These are phyloP conservation scores for Clarias platycephalus DNA, from an alignment of 2,797 vertebrate genomes.

Conservation along the genomic window DNA sequence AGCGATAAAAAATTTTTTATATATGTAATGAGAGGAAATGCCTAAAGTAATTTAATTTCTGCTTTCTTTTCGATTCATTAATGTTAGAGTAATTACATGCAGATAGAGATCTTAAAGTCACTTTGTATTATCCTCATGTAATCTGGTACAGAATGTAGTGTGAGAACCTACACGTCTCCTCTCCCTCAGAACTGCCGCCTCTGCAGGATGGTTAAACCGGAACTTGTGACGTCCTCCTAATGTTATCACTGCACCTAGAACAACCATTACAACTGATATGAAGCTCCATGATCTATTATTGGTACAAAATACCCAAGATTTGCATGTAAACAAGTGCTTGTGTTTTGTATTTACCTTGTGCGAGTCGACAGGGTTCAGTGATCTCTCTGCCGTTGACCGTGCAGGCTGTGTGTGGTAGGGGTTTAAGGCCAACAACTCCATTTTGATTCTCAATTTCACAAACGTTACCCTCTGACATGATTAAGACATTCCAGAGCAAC, in stretches of 20 bases:
- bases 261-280: background rate
- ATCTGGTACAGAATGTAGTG: background rate
- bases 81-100: background rate
- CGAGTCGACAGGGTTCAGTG: conserved; percentile 82
- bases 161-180: conserved; percentile 80
- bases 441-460: conserved; percentile 86
- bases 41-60: background rate
- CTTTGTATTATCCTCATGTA: background rate
- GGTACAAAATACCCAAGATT: background rate
- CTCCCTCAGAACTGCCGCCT: conserved; percentile 88
- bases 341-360: conserved; percentile 81
- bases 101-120: background rate
- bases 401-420: conserved; percentile 78
- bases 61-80: background rate
- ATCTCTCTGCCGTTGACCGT: conserved; percentile 84
- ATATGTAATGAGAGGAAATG: background rate
- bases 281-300: background rate
- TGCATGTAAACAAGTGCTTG: background rate
- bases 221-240: conserved; percentile 89
- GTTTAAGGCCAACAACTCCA: conserved; percentile 84
- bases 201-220: conserved; percentile 94
- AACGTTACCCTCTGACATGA: conserved; percentile 81
- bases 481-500: conserved; percentile 63
- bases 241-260: conserved; percentile 85
- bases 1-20: background rate